A percentile compares a stretch with the other conserved stretches of the same genome.
These are phyloP conservation scores for Chironomus riparius DNA, from an alignment of 2,888 invertebrate species.

Conservation along the genomic window DNA sequence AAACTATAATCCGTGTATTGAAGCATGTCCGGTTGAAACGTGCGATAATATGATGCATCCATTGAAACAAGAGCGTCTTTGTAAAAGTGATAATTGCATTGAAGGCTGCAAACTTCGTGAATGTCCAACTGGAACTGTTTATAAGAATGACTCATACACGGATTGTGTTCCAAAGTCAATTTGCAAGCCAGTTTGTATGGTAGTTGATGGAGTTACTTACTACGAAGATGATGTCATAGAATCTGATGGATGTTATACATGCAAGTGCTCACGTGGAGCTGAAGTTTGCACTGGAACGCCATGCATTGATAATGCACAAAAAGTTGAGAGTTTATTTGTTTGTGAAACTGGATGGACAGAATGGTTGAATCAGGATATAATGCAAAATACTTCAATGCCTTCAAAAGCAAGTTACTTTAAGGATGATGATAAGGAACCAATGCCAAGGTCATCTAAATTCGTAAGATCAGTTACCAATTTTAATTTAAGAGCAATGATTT, in stretches of 20 bases:
- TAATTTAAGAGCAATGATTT: conserved; percentile 7
- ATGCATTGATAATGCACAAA: conserved; percentile 44
- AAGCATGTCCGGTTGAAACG: conserved; percentile 72
- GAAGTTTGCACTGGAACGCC: conserved; percentile 63
- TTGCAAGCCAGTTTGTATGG: conserved; percentile 64
- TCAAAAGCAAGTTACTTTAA: conserved; percentile 35
- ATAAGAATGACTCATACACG: conserved; percentile 54
- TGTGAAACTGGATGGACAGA: conserved; percentile 68
- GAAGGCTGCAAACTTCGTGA: conserved; percentile 73
- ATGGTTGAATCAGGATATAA: conserved; percentile 58
- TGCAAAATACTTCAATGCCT: conserved; percentile 31
- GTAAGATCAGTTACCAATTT: conserved; percentile 11
- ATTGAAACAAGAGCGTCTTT: conserved; percentile 52
- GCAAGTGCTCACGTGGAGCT: conserved; percentile 62
- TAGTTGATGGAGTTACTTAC: conserved; percentile 55
- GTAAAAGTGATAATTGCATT: conserved; percentile 65
- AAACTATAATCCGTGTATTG: conserved; percentile 69
- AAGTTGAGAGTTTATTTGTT: conserved; percentile 39
- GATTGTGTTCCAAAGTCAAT: conserved; percentile 66
- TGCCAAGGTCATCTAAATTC: conserved; percentile 44
- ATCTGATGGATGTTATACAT: conserved; percentile 71
- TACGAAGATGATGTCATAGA: conserved; percentile 70
- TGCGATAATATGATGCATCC: conserved; percentile 70
- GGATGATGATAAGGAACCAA: conserved; percentile 47
- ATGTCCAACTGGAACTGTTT: conserved; percentile 66